Base-by-base conservation (phyloP, 2,113 vertebrate species). In the Oophaga pumilio region DNA sequence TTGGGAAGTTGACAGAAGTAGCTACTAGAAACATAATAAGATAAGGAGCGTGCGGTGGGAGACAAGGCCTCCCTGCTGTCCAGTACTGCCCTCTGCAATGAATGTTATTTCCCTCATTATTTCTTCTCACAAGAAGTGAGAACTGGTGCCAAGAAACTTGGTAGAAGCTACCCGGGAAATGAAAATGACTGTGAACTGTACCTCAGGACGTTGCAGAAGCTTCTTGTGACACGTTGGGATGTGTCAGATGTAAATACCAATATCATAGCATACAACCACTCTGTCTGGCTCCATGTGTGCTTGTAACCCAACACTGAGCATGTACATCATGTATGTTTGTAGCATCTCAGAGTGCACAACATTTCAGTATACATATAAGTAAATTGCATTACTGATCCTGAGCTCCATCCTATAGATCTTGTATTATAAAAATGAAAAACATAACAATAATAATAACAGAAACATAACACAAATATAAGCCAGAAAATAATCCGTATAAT, bases 201-300 rank as follows among this genome's bases (percentile, higher is more conserved):
- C 20, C 3, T 64, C 8, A 26, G 6, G 33, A 9, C 53, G 33
- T 17, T 50, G 15, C 10, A 68, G 28, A 14, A 52, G 33, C 20
- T 50, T n/a, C 81, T 7, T 10, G 20, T n/a, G 24, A 56, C 60
- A 57, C 43, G 60, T 43, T 50, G 57, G 56, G 74, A 86, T 79
- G 76, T 53, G 71, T 76, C 28, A 79, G 57, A 52, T 80, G 20
- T 62, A 60, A 73, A 71, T 81, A 87, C 64, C 26, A 50, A 82
- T 73, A 60, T 57, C 24, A 80, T 59, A 66, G 50, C 22, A 59
- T 57, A 28, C 28, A 81, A 60, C 59, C 78, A 24, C 62, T 82
- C 64, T 73, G 77, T 73, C 85, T 87, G 78, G 8, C 78, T 82
- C 86, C 78, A 82, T 52, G 60, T 52, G 15, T 69, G 64, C 77